Evolutionary conservation across 2,888 invertebrate species (phyloP), one percentile per base, ranked within the genome.

Genomic region (Yponomeuta evonymella): DNA sequence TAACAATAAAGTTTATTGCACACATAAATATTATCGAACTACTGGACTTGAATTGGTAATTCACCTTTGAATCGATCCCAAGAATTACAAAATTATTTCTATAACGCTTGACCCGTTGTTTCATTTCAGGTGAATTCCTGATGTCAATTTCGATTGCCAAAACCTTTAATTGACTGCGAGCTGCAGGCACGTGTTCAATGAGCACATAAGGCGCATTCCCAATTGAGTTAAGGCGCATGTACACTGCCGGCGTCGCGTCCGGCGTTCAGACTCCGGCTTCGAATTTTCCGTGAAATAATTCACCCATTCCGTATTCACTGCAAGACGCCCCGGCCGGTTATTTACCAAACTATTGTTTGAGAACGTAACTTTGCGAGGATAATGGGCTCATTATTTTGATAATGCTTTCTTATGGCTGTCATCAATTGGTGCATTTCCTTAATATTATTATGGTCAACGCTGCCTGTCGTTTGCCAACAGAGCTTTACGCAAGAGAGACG

Each of bases 251-350:
- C 29, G 30, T n/a, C 29, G 64, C 23, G 23, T 65, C 65, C 65
- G 65, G 65, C 65, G 11, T 58, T 58, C 51, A 30, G 65, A 65
- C 65, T 29, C 30, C 65, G 65, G 65, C 23, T 11, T 30, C 65
- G 30, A 33, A 33, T 11, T 33, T n/a, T 65, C 30, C 65, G 30
- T 65, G 65, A 65, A 65, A 36, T 68, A 68, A 68, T 68, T 68
- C 68, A 51, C 29, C 51, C 23, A 68, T 68, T 51, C 68, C 48
- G 51, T 68, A 68, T 68, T 68, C 68, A 51, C 68, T 48, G n/a
- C 51, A 51, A 51, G 68, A n/a, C 9, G 51, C 29, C 30, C 48
- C 29, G 29, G 10, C 29, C 68, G 51, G 30, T 68, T 68, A 68
- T 68, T 68, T 51, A 68, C 68, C 51, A 51, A 68, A 68, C 48